phyloP scores from a whole-genome alignment of 2,888 invertebrate species.

The Caenorhabditis drosophilae region DNA sequence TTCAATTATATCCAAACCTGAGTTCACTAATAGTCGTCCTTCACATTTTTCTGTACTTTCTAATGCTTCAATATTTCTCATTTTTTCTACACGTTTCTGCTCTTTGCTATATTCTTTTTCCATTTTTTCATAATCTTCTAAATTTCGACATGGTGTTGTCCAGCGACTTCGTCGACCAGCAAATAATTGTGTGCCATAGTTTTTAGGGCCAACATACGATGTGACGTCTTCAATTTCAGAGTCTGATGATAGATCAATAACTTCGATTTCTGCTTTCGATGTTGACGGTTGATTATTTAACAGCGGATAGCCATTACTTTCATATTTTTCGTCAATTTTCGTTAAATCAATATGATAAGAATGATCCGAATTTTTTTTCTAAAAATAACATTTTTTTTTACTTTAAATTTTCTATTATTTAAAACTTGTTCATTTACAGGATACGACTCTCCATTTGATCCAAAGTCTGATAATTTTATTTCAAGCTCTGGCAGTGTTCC shows the following conservation, averaged over 20 bases:
- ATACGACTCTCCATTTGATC: background rate
- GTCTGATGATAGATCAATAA: constrained; percentile 29
- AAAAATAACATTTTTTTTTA: too few relatives aligned
- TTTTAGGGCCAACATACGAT: background rate
- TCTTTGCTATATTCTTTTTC: constrained; percentile 36
- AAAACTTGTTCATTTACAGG: background rate
- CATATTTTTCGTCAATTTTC: too few relatives aligned
- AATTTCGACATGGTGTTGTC: constrained; percentile 27
- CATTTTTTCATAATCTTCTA: constrained; percentile 28
- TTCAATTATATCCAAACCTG: constrained; percentile 27
- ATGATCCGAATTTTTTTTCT: too few relatives aligned
- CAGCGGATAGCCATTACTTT: background rate
- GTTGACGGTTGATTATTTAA: constrained; percentile 14
- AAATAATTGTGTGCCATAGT: background rate
- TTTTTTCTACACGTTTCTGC: constrained; percentile 27
- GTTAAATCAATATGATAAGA: too few relatives aligned
- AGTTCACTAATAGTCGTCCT: constrained; percentile 58
- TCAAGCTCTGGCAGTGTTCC: constrained; percentile 33
- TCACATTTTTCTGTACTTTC: constrained; percentile 46
- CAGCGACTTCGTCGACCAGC: constrained; percentile 22
- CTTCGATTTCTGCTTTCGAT: constrained; percentile 4
- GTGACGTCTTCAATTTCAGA: constrained; percentile 31
- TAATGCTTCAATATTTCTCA: constrained; percentile 36
- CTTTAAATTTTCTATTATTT: too few relatives aligned
- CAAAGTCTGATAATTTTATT: constrained; percentile 14